Evolutionary conservation across 2,797 vertebrate genomes (phyloP).

Genomic region (Botia almorhae): DNA sequence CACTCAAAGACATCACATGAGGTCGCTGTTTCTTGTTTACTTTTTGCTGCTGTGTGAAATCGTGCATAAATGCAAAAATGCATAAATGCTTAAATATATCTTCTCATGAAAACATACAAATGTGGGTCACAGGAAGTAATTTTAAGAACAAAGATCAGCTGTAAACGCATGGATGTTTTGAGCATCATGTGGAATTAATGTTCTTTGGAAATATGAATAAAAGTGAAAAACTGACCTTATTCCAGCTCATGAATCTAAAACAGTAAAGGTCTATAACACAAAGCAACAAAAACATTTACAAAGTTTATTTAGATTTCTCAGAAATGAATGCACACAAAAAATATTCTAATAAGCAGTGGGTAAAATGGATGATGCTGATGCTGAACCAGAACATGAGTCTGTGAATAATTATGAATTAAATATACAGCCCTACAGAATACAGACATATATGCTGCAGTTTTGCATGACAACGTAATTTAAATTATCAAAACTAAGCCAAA

Average conservation of each 20-base stretch:
- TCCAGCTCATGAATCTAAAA: not conserved
- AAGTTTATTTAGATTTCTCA: not conserved
- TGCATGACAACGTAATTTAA: no score
- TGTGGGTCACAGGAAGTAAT: not conserved
- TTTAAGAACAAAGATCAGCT: slow-evolving; percentile 9
- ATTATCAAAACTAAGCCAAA: no score
- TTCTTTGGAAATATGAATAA: slow-evolving; percentile 11
- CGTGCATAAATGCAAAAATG: no score
- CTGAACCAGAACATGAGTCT: not conserved
- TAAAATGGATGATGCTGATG: not conserved
- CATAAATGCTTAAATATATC: not conserved
- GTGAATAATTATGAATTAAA: not conserved
- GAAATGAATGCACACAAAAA: not conserved
- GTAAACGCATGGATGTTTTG: not conserved
- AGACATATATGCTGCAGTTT: no score
- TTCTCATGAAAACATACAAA: not conserved
- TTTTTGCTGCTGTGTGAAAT: no score
- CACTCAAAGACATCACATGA: no score
- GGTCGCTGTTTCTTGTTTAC: not conserved
- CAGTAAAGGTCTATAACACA: not conserved
- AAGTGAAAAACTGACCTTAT: not conserved
- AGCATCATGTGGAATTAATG: not conserved
- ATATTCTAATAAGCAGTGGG: not conserved
- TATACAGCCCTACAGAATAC: no score
- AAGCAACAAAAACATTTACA: not conserved